Conservation (phyloP, 1,140 invertebrate species). For the Bombus huntii region DNA sequence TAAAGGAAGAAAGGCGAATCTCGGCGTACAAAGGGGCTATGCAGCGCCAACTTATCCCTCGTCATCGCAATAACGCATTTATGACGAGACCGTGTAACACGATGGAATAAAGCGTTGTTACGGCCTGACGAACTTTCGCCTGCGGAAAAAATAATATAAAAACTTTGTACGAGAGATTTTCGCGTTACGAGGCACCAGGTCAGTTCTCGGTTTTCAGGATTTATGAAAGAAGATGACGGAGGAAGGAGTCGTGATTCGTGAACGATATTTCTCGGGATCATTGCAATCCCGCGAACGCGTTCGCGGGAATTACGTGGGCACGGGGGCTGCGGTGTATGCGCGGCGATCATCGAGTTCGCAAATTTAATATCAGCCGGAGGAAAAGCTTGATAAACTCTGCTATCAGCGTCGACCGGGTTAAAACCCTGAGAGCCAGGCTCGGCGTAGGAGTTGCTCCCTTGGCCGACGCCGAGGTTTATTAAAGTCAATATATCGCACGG, state of each 20-base stretch:
- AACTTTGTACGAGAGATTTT: not conserved
- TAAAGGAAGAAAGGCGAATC: conserved; percentile 32
- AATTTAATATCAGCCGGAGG: conserved; percentile 35
- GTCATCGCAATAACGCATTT: conserved; percentile 27
- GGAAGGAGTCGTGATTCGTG: not conserved
- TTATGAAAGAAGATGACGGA: not conserved
- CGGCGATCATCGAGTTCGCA: not conserved
- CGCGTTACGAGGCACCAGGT: not conserved
- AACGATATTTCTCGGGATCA: not conserved
- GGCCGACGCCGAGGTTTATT: conserved; percentile 6
- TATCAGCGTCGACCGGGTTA: conserved; percentile 8
- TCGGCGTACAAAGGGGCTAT: conserved; percentile 10
- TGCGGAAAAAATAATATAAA: not conserved
- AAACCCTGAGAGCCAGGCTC: not conserved
- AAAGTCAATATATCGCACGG: conserved; percentile 23
- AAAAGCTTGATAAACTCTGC: conserved; percentile 38
- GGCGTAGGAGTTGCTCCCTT: not conserved
- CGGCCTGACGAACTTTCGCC: not conserved
- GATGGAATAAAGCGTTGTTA: not conserved
- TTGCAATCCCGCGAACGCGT: not conserved
- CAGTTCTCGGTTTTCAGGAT: not conserved
- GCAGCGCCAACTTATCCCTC: not conserved
- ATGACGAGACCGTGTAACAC: not conserved
- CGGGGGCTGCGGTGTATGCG: no score
- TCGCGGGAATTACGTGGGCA: not conserved